Percentiles rank a stretch among this genome's conserved stretches.
phyloP scores from a whole-genome alignment of 1,140 invertebrate species.

The Drosophila funebris region DNA sequence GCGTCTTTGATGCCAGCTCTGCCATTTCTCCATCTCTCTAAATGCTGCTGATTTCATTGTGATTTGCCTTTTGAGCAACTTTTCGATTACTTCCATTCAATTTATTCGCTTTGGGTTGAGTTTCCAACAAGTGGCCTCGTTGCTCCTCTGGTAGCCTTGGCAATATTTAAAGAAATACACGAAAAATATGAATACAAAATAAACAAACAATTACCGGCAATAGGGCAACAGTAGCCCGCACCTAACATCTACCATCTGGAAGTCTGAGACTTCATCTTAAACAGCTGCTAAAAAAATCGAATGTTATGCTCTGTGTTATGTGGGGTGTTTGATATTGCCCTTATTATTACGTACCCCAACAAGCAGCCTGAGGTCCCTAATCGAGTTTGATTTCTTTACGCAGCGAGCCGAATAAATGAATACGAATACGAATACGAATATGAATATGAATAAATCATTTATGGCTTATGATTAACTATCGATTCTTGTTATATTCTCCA shows the following conservation, averaged over 20 bases:
- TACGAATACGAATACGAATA: background rate
- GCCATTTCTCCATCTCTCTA: background rate
- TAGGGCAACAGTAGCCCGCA: background rate
- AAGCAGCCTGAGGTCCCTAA: conserved; percentile 2
- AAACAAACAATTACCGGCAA: conserved; percentile 42
- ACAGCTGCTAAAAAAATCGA: conserved; percentile 14
- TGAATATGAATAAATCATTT: background rate
- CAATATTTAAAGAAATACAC: conserved; percentile 30
- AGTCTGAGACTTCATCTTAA: background rate
- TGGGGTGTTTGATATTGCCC: conserved; percentile 10
- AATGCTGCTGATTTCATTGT: conserved; percentile 4
- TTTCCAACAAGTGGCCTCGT: conserved; percentile 38
- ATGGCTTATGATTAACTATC: too few species aligned
- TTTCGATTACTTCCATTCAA: conserved; percentile 53
- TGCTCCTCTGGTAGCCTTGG: conserved; percentile 19
- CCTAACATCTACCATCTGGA: background rate
- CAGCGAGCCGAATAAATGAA: background rate
- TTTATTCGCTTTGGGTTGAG: conserved; percentile 36
- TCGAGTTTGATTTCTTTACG: conserved; percentile 7
- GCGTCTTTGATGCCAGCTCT: conserved; percentile 31
- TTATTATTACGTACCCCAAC: conserved; percentile 1
- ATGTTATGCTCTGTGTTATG: background rate
- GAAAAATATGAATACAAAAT: conserved; percentile 41
- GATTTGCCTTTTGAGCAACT: conserved; percentile 23
- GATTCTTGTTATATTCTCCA: too few species aligned